These are phyloP conservation scores for Bimastos eiseni DNA, from an alignment of 2,888 invertebrate genomes.

Conservation along the genomic window DNA sequence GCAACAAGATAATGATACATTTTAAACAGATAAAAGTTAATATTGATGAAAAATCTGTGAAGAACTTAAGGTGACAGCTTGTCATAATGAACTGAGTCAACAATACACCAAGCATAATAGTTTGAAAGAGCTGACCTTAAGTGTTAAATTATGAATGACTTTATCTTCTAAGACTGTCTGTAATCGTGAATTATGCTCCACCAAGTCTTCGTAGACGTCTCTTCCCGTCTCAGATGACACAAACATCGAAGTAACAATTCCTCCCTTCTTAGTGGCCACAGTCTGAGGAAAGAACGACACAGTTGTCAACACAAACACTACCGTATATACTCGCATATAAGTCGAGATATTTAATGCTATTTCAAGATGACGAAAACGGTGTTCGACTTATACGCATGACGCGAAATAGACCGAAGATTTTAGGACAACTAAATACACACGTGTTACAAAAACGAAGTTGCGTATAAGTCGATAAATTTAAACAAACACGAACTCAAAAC, in stretches of 20 bases:
- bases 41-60: neutral
- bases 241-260: slow-evolving; percentile 17
- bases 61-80: no score
- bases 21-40: neutral
- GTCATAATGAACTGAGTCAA: neutral
- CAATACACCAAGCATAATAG: neutral
- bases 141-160: slow-evolving; percentile 16
- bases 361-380: no score
- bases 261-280: neutral
- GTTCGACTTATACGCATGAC: no score
- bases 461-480: no score
- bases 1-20: no score
- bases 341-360: no score
- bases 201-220: neutral
- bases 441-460: no score
- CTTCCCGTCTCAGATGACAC: slow-evolving; percentile 15
- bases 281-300: neutral
- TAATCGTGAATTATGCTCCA: neutral
- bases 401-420: no score
- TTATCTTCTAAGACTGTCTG: slow-evolving; percentile 16
- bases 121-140: neutral
- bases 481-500: no score
- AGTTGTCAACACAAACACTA: neutral
- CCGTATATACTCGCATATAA: no score
- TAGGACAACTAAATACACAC: no score